Conservation (phyloP, 2,113 vertebrate species). For the Vombatus ursinus region DNA sequence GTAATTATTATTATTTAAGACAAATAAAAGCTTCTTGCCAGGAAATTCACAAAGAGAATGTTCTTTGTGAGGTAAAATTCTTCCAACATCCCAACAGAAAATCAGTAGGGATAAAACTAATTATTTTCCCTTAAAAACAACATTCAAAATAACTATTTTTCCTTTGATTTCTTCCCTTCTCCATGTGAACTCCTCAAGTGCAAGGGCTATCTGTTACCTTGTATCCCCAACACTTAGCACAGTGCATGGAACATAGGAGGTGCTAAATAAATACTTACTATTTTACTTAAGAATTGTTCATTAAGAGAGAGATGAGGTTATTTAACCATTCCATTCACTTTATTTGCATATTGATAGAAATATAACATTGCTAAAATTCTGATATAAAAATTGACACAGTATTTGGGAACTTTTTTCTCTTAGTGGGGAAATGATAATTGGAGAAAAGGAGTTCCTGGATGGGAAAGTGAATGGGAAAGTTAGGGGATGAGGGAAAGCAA, state of each 20-base stretch:
- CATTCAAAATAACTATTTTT: not conserved
- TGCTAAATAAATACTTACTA: not conserved
- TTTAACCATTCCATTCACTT: not conserved
- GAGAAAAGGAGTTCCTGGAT: not conserved
- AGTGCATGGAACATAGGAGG: not conserved
- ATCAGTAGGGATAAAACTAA: slow-evolving; percentile 30
- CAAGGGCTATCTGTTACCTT: not conserved
- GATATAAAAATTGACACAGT: not conserved
- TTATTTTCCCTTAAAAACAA: slow-evolving; percentile 44
- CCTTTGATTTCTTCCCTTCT: not conserved
- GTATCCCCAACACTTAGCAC: not conserved
- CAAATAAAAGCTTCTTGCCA: slow-evolving; percentile 25
- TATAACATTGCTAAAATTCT: not conserved
- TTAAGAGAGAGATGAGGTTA: not conserved
- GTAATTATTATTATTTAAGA: slow-evolving; percentile 15
- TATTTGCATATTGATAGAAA: not conserved
- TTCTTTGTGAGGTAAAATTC: not conserved
- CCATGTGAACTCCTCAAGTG: not conserved
- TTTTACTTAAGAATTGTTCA: not conserved
- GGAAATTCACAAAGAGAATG: slow-evolving; percentile 38
- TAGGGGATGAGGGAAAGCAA: not conserved
- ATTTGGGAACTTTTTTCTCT: not conserved
- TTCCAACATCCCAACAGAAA: not conserved
- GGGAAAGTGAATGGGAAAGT: not conserved
- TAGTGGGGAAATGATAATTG: not conserved